Base-by-base conservation (phyloP, 2,888 invertebrate species). In the Harmothoe impar region DNA sequence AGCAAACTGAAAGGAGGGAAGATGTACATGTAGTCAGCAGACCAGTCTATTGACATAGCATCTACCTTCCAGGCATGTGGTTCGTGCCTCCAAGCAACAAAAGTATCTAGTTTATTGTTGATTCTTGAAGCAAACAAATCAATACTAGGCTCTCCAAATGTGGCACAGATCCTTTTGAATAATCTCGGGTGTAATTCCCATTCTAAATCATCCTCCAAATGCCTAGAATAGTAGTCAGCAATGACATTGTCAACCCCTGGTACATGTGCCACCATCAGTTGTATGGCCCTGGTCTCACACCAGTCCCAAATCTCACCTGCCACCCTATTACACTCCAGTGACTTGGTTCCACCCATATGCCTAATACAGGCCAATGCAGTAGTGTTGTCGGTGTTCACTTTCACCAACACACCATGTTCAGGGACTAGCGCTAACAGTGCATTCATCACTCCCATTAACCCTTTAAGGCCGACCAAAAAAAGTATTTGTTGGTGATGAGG, bases 1-100 rank as follows among this genome's bases (percentile, higher is more conserved):
- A 52, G 12, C 54, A 93, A 43, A 84, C 92, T 91, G 81, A 92
- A 93, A 90, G 92, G 92, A 77, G 92, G 91, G 77, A 92, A 93
- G 5, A 89, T 62, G 52, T 92, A 92, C 23, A 90, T 88, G 20
- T 84, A 12, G 89, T 85, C 25, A 31, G 51, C 17, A 29, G 23
- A 43, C 92, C 92, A 93, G 5, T 20, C 20, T 0, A 92, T 0
- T 0, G 92, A 89, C 51, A 92, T 92, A 72, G 92, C 92, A 91
- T 93, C 91, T 3, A 92, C 68, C 35, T 86, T 89, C 12, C 77
- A 52, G n/a, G 91, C 91, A 33, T 90, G 54, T 25, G 93, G 91
- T 68, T 93, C 91, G 51, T 91, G 92, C 52, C 89, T 86, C 91
- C 91, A 93, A 1, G 91, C 90, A 31, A 92, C 91, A 91, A 90